phyloP scores from a whole-genome alignment of 2,797 vertebrate species.

The Lophius americanus region DNA sequence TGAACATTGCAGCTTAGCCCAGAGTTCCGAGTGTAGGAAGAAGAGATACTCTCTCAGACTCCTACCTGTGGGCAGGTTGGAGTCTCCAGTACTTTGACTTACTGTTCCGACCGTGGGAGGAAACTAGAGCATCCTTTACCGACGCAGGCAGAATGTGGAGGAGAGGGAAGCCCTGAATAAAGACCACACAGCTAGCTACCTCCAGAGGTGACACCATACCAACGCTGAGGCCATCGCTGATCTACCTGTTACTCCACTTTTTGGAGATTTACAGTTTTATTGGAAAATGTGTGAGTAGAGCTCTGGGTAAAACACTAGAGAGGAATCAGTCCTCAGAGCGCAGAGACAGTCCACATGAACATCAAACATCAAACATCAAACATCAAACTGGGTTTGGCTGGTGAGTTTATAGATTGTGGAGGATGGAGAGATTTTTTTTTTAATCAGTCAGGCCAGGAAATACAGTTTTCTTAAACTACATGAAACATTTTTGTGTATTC shows the following conservation, averaged over 20 bases:
- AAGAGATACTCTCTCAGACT: constrained; percentile 26
- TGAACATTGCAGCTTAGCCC: constrained; percentile 16
- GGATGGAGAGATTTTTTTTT: no score
- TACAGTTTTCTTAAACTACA: no score
- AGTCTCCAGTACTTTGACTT: constrained; percentile 42
- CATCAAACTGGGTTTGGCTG: no score
- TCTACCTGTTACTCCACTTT: constrained; percentile 7
- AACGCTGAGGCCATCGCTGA: no score
- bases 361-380: no score
- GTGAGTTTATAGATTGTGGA: no score
- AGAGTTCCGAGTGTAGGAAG: constrained; percentile 22
- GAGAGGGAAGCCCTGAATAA: constrained; percentile 41
- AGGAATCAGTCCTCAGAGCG: constrained; percentile 20
- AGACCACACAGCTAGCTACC: constrained; percentile 7
- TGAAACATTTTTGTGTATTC: no score
- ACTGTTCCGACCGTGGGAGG: constrained; percentile 47
- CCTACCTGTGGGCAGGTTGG: constrained; percentile 52
- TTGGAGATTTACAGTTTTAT: not conserved
- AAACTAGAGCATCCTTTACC: constrained; percentile 42
- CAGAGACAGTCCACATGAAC: not conserved
- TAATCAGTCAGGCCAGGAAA: no score
- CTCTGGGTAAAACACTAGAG: not conserved
- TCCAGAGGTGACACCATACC: constrained; percentile 12
- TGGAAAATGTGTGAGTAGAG: no score
- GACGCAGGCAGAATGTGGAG: constrained; percentile 25